A percentile compares a stretch with the other conserved stretches of the same genome.
Evolutionary conservation across 2,797 vertebrate genomes (phyloP).

Genomic region (Centropyge bicolor): DNA sequence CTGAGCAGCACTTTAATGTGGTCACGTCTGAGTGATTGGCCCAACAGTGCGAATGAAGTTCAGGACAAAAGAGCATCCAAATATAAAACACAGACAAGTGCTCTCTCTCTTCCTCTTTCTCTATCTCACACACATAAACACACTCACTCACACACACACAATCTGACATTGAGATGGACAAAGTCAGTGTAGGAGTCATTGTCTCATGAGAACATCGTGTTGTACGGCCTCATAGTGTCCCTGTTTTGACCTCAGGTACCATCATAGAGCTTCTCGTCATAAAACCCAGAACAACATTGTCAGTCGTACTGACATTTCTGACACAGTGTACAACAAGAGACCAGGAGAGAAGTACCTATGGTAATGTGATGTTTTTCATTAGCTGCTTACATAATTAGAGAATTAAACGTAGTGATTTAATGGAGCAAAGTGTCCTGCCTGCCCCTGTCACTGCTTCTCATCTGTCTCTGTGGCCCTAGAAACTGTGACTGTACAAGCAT

Average conservation of each 20-base stretch:
- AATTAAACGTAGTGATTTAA: slow-evolving; percentile 45
- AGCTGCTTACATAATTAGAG: slow-evolving; percentile 34
- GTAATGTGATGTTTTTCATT: slow-evolving; percentile 30
- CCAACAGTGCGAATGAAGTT: slow-evolving; percentile 56
- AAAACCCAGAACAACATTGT: neutral
- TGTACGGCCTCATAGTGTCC: slow-evolving; percentile 16
- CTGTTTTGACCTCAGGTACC: slow-evolving; percentile 17
- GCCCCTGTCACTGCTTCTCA: slow-evolving; percentile 26
- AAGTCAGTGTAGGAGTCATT: slow-evolving; percentile 25
- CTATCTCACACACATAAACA: slow-evolving; percentile 2
- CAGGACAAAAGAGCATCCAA: slow-evolving; percentile 63
- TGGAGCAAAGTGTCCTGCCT: slow-evolving; percentile 24
- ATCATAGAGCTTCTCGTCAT: slow-evolving; percentile 6
- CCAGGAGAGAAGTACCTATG: neutral
- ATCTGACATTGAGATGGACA: slow-evolving; percentile 36
- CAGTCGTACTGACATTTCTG: slow-evolving; percentile 15
- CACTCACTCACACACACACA: neutral
- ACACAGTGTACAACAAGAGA: slow-evolving; percentile 12
- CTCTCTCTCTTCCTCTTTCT: neutral
- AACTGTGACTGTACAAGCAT: neutral
- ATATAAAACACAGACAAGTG: slow-evolving; percentile 46
- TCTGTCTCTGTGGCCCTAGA: slow-evolving; percentile 22
- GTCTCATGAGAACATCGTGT: slow-evolving; percentile 42
- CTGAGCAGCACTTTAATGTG: slow-evolving; percentile 54
- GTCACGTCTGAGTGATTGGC: slow-evolving; percentile 55